These are phyloP conservation scores for Pygocentrus nattereri DNA, from an alignment of 2,797 vertebrate species.

Conservation along the genomic window DNA sequence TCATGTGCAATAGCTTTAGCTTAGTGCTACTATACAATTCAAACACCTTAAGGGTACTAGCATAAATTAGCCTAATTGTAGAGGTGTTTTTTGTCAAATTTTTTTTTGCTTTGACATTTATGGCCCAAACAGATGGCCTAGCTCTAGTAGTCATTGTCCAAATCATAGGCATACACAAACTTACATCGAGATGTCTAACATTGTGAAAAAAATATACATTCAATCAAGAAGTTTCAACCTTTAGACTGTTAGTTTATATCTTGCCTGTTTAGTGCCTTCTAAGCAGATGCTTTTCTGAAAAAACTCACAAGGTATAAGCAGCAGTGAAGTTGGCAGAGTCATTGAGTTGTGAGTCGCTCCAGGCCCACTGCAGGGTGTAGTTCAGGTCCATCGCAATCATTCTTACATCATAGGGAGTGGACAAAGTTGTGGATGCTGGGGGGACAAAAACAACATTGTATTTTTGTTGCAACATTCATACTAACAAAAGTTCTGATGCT, in stretches of 20 bases:
- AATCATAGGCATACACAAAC: too few relatives aligned
- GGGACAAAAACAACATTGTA: not conserved
- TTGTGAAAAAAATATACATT: not conserved
- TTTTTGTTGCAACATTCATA: not conserved
- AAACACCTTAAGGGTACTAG: too few relatives aligned
- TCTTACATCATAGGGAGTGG: not conserved
- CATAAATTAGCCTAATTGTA: too few relatives aligned
- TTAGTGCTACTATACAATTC: too few relatives aligned
- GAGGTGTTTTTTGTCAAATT: too few relatives aligned
- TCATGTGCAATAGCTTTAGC: too few relatives aligned
- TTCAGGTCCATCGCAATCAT: conserved; percentile 10
- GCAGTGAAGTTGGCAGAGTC: conserved; percentile 20
- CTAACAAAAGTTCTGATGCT: not conserved
- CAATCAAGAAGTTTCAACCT: not conserved
- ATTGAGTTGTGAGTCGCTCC: conserved; percentile 8
- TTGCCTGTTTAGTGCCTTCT: not conserved
- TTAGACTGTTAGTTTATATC: not conserved
- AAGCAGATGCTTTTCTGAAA: not conserved
- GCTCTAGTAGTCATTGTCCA: not conserved
- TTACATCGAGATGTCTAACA: too few relatives aligned
- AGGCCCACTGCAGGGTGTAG: conserved; percentile 29
- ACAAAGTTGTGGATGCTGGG: not conserved
- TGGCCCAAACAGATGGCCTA: not conserved
- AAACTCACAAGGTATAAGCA: conserved; percentile 21
- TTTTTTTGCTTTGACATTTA: too few relatives aligned